Percentiles rank a stretch among this genome's conserved stretches.
Conservation (phyloP, 2,888 invertebrate genomes). For the Pharmacophagus antenor region DNA sequence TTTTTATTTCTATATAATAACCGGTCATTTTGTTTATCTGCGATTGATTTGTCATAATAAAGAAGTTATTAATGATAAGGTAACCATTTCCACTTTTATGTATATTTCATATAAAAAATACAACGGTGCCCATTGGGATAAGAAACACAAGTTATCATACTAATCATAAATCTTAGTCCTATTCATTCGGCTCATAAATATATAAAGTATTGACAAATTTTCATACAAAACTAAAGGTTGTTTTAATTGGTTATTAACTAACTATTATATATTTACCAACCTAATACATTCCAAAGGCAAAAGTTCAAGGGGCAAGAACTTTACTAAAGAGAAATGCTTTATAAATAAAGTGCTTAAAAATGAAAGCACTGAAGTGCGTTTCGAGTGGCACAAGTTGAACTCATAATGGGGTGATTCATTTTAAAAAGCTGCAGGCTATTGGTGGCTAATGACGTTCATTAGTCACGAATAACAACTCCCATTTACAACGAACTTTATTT, state of each 20-base stretch:
- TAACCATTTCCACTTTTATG: too few relatives aligned
- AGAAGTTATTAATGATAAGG: too few relatives aligned
- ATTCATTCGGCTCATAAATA: too few relatives aligned
- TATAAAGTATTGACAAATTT: background rate
- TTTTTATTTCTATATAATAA: too few relatives aligned
- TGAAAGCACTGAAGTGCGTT: conserved; percentile 23
- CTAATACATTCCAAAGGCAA: conserved; percentile 2
- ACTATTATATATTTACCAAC: background rate
- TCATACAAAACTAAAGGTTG: background rate
- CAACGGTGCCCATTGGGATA: too few relatives aligned
- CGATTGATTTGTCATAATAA: too few relatives aligned
- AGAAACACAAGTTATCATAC: too few relatives aligned
- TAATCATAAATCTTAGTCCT: too few relatives aligned
- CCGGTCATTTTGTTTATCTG: too few relatives aligned
- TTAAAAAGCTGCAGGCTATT: conserved; percentile 34
- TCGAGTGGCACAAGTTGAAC: conserved; percentile 23
- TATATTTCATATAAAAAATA: too few relatives aligned
- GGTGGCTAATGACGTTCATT: conserved; percentile 42
- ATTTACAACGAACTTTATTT: conserved; percentile 1
- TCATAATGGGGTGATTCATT: conserved; percentile 46
- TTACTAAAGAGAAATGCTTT: background rate
- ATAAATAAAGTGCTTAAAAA: conserved; percentile 18
- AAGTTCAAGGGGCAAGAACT: conserved; percentile 6
- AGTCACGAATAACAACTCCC: conserved; percentile 35
- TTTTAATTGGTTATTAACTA: background rate